These are phyloP conservation scores for Limnodromus scolopaceus DNA, from an alignment of 2,797 vertebrate genomes.

Conservation along the genomic window DNA sequence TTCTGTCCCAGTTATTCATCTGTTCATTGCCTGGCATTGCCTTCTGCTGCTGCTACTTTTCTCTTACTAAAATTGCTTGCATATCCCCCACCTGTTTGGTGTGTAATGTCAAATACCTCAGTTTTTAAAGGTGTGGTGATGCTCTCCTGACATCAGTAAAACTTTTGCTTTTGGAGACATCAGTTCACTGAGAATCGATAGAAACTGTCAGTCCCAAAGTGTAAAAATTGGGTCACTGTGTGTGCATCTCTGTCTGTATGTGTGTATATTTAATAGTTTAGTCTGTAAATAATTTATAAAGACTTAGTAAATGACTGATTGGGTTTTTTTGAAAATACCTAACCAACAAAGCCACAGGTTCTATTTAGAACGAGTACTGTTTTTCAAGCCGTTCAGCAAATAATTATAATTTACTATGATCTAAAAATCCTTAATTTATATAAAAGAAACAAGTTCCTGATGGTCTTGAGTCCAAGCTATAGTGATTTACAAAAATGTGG, in stretches of 20 bases:
- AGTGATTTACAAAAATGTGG: not conserved
- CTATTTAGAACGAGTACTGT: not conserved
- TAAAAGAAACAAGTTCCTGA: not conserved
- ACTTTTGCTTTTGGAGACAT: not conserved
- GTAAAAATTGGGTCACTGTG: not conserved
- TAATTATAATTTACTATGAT: not conserved
- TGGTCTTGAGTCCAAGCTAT: not conserved
- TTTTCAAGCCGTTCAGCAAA: not conserved
- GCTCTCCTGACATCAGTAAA: not conserved
- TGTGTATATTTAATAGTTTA: not conserved
- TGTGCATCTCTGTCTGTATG: not conserved
- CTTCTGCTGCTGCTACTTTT: not conserved
- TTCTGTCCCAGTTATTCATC: not conserved
- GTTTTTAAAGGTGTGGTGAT: not conserved
- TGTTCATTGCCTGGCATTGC: conserved; percentile 7
- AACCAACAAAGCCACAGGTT: not conserved
- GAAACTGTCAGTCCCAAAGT: not conserved
- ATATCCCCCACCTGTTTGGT: not conserved
- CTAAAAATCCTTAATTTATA: not conserved
- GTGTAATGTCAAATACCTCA: not conserved
- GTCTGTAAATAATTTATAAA: not conserved
- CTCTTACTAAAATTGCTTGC: conserved; percentile 17
- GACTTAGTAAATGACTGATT: not conserved
- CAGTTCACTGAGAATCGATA: not conserved
- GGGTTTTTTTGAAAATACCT: not conserved